Conservation (phyloP, 2,888 invertebrate species). For the Acrobasis suavella region DNA sequence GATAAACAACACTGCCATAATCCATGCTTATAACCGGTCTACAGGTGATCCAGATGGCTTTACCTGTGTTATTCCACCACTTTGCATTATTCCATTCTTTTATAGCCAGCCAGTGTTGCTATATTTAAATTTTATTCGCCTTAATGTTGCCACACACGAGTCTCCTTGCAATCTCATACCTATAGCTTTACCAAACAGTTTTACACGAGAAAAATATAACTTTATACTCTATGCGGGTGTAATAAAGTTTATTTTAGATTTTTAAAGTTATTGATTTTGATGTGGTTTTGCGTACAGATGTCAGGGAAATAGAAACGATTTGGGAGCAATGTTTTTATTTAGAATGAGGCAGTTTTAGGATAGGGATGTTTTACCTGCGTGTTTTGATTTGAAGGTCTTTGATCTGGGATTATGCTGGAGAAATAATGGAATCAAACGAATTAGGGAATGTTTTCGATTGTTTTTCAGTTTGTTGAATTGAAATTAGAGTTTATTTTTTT, state of each 20-base stretch:
- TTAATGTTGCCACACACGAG: constrained; percentile 79
- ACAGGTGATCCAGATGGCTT: constrained; percentile 37
- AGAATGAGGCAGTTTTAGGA: constrained; percentile 69
- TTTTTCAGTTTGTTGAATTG: neutral
- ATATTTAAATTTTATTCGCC: constrained; percentile 82
- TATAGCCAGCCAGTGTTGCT: constrained; percentile 72
- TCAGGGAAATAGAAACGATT: constrained; percentile 72
- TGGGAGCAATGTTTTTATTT: constrained; percentile 80
- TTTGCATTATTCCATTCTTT: constrained; percentile 73
- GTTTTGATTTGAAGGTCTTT: constrained; percentile 63
- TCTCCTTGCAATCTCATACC: constrained; percentile 76
- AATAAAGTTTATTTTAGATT: constrained; percentile 40
- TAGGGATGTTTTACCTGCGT: constrained; percentile 68
- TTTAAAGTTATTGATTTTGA: constrained; percentile 24
- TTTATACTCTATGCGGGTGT: constrained; percentile 32
- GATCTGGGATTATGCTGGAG: constrained; percentile 26
- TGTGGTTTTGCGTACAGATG: constrained; percentile 59
- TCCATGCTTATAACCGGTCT: constrained; percentile 32
- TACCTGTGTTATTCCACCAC: constrained; percentile 59
- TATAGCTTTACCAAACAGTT: constrained; percentile 51
- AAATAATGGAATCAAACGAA: constrained; percentile 29
- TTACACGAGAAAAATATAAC: constrained; percentile 21
- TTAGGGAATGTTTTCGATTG: constrained; percentile 10
- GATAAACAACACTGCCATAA: constrained; percentile 23
- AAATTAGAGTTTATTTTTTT: neutral